Percentiles rank a stretch among this genome's conserved stretches.
Conservation (phyloP, 2,113 vertebrate species). For the Thinocorus orbignyianus region DNA sequence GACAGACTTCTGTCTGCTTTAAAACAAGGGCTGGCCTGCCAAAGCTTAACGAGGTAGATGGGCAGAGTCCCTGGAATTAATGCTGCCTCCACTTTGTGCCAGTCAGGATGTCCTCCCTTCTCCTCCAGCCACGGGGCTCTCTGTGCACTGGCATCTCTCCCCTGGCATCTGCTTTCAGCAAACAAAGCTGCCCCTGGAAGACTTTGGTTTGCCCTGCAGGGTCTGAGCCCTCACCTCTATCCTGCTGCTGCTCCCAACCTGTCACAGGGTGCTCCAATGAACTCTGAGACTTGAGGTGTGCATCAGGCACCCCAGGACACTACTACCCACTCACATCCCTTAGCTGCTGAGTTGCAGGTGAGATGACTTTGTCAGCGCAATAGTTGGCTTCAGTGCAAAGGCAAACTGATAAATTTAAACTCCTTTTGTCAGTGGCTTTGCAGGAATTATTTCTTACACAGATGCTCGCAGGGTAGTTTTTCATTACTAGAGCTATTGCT, state of each 20-base stretch:
- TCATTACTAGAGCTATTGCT: not conserved
- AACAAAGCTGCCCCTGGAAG: not conserved
- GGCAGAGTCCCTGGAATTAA: not conserved
- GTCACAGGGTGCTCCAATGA: not conserved
- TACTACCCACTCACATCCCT: not conserved
- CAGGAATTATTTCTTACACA: not conserved
- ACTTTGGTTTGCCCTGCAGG: not conserved
- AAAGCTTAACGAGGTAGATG: not conserved
- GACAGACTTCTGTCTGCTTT: not conserved
- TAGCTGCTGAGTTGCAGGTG: not conserved
- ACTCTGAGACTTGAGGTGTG: not conserved
- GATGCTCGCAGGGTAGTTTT: not conserved
- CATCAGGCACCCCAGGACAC: not conserved
- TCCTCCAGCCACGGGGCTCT: not conserved
- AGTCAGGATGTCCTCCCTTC: not conserved
- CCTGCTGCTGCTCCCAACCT: not conserved
- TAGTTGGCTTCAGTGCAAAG: not conserved
- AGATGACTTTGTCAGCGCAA: not conserved
- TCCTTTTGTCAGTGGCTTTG: not conserved
- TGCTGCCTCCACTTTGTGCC: not conserved
- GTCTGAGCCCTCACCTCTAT: not conserved
- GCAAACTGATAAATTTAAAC: not conserved
- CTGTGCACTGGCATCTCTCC: not conserved
- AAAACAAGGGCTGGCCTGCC: not conserved
- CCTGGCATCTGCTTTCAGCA: not conserved